Base-by-base conservation (phyloP, 2,797 vertebrate genomes). In the Poeciliopsis paucimaculata region DNA sequence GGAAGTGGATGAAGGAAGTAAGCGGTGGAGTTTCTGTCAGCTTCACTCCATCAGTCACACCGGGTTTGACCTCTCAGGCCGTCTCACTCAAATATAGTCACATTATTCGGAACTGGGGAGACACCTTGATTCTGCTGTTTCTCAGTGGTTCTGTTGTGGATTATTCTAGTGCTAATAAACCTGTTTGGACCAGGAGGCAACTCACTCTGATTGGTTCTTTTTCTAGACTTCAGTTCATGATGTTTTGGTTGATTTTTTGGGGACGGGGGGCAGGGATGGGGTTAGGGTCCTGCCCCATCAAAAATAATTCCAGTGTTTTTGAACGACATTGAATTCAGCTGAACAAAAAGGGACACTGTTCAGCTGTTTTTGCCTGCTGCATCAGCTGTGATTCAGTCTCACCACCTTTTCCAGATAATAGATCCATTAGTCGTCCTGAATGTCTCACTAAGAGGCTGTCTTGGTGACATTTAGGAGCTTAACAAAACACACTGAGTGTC, bases 11-110 rank as follows among this genome's bases (percentile, higher is more conserved):
- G 77, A n/a, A 74, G 77, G 75, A 77, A 72, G 49, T 15, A 36
- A 73, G 77, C 55, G 36, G 60, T 70, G 82, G 76, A 72, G 36
- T 78, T 73, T 84, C 34, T 83, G 51, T 84, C 78, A 76, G 73
- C 43, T 70, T 57, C 53, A 45, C 72, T 39, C 9, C 1, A 2
- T 64, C 64, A 64, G 77, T 39, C 43, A 36, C 18, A 12, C 12
- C 20, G 11, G 73, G 45, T 34, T 64, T 60, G 26, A 41, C 68
- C 66, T 47, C 36, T 43, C 2, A 46, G 23, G 31, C 72, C 26
- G 18, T 49, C 47, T 64, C 34, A 8, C 49, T 75, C n/a, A 78
- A 28, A n/a, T 43, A 72, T 36, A 43, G 62, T 20, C 62, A 36
- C 20, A 9, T 64, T 41, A 23, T 68, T 39, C 23, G 5, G 64